Evolutionary conservation across 35 echinoderm and acorn worm genomes (phyloP), one percentile per base, ranked within the genome.

Genomic region (Antedon bifida): DNA sequence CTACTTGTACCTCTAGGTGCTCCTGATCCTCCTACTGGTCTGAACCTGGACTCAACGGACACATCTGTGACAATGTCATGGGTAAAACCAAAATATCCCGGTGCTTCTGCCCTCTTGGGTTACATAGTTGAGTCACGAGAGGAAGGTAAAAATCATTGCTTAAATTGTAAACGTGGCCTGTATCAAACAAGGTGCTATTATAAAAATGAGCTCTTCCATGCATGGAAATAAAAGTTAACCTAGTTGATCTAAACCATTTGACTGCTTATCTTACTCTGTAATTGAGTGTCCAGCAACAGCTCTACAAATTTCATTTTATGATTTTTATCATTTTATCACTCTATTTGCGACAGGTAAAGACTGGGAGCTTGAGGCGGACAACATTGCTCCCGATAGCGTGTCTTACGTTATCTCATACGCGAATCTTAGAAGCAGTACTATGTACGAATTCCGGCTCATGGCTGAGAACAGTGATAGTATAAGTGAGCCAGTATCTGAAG

Each of bases 101-200:
- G 93, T 5, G 56, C 39, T 32, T 84, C 86, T 2, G 73, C 78
- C 14, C 36, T 96, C 12, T 82, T 84, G 3, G 80, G 89, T 36
- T 96, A 96, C 83, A 82, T 96, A 73, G 77, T 96, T 55, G 86
- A 96, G 78, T 87, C 33, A 44, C 83, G 81, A 36, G 91, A 93
- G 81, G 14, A 89, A 75, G 85, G 91, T 90, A 35, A 87, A 30
- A 80, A 34, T 32, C 39, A 31, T 21, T 0, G 0, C 5, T n/a
- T n/a, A n/a, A n/a, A n/a, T n/a, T n/a, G n/a, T n/a, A n/a, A n/a
- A n/a, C 16, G 2, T 29, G 31, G 29, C n/a, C n/a, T n/a, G n/a
- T n/a, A n/a, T n/a, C n/a, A n/a, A n/a, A n/a, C n/a, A n/a, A n/a
- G n/a, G n/a, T n/a, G n/a, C n/a, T n/a, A n/a, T n/a, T n/a, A n/a